Evolutionary conservation across 2,797 vertebrate species (phyloP).

Genomic region (Hybognathus amarus): DNA sequence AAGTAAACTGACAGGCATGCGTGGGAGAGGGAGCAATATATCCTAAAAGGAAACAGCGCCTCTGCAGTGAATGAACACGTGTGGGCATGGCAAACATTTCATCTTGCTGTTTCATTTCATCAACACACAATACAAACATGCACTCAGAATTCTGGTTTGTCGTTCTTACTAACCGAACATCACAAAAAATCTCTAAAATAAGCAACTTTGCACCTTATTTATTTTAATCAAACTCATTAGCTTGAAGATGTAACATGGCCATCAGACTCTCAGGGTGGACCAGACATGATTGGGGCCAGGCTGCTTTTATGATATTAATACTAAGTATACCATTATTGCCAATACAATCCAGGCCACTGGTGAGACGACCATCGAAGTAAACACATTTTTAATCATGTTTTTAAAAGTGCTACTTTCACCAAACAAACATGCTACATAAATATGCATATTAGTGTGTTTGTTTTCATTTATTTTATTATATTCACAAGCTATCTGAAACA

Average conservation of each 20-base stretch:
- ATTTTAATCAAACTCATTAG: background rate
- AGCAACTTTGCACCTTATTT: background rate
- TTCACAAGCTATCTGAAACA: background rate
- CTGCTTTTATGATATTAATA: background rate
- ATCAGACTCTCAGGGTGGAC: background rate
- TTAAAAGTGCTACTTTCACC: background rate
- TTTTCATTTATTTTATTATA: background rate
- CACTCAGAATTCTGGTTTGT: background rate
- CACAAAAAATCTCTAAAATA: background rate
- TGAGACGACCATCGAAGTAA: background rate
- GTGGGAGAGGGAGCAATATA: background rate
- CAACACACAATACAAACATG: background rate
- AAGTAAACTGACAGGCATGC: constrained; percentile 1
- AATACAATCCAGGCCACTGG: background rate
- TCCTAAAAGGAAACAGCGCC: constrained; percentile 33
- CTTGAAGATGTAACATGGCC: background rate
- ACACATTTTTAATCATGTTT: background rate
- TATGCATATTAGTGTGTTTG: background rate
- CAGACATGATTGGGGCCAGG: background rate
- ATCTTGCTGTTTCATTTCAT: background rate
- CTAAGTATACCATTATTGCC: background rate
- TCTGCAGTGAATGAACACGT: constrained; percentile 44
- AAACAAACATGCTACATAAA: background rate
- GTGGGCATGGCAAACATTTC: constrained; percentile 5
- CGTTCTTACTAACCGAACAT: background rate